Base-by-base conservation (phyloP, 2,113 vertebrate genomes). In the Thunnus maccoyii region DNA sequence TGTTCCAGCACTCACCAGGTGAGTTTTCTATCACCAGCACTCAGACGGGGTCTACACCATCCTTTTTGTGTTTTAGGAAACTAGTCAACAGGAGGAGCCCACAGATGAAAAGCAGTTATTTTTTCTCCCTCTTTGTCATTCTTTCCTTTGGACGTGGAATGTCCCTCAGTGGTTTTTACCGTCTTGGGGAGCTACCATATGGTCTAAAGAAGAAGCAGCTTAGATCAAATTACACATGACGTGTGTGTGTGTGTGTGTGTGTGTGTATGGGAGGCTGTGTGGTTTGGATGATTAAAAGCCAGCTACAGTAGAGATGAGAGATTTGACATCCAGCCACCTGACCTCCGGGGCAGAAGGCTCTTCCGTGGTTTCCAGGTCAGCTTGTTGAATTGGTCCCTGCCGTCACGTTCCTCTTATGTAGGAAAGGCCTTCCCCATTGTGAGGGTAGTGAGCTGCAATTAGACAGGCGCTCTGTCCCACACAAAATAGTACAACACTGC, bases 1-100 rank as follows among this genome's bases (percentile, higher is more conserved):
- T 4, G 78, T 94, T 30, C 74, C 91, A 47, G 91, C 91, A 1
- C 92, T 94, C 76, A 92, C 83, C 82, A 93, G 92, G 93, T 94
- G 63, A 84, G 86, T 32, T 18, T 22, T 54, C 25, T 60, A 30
- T 7, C 61, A 65, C 52, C 73, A 46, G 7, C 32, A 20, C 58
- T 5, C 27, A 15, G 3, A 63, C 30, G 56, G 30, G 30, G 2
- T 22, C 15, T 1, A 6, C 17, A 2, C 41, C 18, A 25, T 9
- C 64, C 74, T 66, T 65, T 66, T 61, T 72, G 55, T 55, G 44
- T 72, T 50, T 15, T 4, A 1, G 57, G 16, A 27, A 50, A 64
- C 63, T 55, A 66, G 47, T 71, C 57, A 44, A 15, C 15, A 63
- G 72, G 36, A 80, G 60, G 50, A 74, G 66, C 41, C 2, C n/a